Percentiles rank a stretch among this genome's conserved stretches.
Evolutionary conservation across 2,113 vertebrate genomes (phyloP).

Genomic region (Atrichornis clamosus): DNA sequence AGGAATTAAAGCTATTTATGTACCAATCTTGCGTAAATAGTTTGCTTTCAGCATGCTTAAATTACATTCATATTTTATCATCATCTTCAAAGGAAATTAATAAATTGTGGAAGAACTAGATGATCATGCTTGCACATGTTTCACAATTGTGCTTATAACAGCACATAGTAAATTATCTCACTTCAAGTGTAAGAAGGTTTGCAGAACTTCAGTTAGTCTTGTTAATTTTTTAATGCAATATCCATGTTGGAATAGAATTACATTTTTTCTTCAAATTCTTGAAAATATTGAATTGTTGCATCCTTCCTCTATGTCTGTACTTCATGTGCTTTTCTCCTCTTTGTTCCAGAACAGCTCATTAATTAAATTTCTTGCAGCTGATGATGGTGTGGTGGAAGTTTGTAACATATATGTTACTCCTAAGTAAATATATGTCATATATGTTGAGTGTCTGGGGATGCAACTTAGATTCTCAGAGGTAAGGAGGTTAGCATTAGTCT

Average conservation of each 20-base stretch:
- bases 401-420: neutral
- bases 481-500: neutral
- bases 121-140: neutral
- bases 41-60: neutral
- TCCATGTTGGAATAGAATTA: neutral
- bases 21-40: neutral
- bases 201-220: neutral
- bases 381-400: neutral
- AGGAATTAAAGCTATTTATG: neutral
- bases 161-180: neutral
- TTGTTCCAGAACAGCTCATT: neutral
- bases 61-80: neutral
- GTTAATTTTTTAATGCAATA: neutral
- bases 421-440: neutral
- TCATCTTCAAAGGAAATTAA: slow-evolving; percentile 6
- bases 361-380: neutral
- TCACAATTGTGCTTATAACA: neutral
- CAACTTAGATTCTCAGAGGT: neutral
- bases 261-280: neutral
- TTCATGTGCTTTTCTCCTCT: neutral
- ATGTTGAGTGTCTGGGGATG: neutral
- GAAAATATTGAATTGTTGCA: neutral
- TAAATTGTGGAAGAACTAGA: neutral
- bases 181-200: neutral
- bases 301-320: neutral